phyloP scores from a whole-genome alignment of 92 coral and sea anemone species.

The Isaurus tuberculatus region DNA sequence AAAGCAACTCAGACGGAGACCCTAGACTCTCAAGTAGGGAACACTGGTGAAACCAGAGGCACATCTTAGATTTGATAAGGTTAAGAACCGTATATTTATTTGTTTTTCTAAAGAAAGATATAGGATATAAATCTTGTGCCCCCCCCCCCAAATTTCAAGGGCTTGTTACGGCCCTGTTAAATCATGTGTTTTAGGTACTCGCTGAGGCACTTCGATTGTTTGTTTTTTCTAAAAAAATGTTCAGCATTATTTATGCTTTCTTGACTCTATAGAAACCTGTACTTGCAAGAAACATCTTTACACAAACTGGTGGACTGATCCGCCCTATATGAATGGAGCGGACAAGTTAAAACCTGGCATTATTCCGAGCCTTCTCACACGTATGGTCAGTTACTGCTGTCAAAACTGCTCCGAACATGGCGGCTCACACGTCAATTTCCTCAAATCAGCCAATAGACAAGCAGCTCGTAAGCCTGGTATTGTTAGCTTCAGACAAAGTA shows the following conservation, averaged over 20 bases:
- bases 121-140: no score
- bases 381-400: constrained; percentile 53
- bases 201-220: no score
- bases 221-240: not conserved
- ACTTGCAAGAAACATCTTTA: constrained; percentile 39
- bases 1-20: no score
- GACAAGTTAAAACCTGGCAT: constrained; percentile 37
- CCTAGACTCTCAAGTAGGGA: no score
- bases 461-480: constrained; percentile 51
- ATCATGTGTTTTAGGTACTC: no score
- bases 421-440: constrained; percentile 24
- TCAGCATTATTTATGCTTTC: not conserved
- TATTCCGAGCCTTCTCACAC: constrained; percentile 44
- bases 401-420: constrained; percentile 58
- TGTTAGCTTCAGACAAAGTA: constrained; percentile 28
- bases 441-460: not conserved
- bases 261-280: constrained; percentile 56
- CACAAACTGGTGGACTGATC: constrained; percentile 66
- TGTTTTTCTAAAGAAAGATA: no score
- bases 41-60: no score
- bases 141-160: no score
- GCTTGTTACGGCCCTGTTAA: no score
- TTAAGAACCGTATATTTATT: no score
- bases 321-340: constrained; percentile 54
- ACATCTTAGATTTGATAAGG: no score